These are phyloP conservation scores for Piliocolobus tephrosceles DNA, from an alignment of 2,113 vertebrate species.

Conservation along the genomic window DNA sequence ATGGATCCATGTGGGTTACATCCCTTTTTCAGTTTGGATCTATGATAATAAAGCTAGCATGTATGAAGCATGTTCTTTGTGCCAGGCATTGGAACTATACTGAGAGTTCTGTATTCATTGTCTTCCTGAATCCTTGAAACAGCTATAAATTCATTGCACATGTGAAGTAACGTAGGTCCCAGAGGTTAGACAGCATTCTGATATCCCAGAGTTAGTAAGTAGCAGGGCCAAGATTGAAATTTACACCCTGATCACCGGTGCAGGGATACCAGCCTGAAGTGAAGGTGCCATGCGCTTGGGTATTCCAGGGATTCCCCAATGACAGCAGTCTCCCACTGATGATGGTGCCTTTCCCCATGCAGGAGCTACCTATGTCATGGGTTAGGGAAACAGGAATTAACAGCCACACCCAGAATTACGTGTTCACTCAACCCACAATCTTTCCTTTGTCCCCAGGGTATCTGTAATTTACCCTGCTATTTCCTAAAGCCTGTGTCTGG, in stretches of 20 bases:
- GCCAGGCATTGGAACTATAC: background rate
- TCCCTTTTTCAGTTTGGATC: background rate
- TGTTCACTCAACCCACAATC: background rate
- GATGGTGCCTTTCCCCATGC: background rate
- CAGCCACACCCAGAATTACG: background rate
- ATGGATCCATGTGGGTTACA: background rate
- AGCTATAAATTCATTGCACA: background rate
- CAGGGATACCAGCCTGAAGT: too few relatives aligned
- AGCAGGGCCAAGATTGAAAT: background rate
- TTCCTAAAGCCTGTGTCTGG: background rate
- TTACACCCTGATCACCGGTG: background rate
- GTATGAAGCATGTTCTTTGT: background rate
- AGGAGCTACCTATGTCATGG: background rate
- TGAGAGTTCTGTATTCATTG: background rate
- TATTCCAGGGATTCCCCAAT: background rate
- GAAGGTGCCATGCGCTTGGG: background rate
- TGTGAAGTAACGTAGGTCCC: background rate
- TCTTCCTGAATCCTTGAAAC: background rate
- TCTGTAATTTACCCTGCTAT: rapidly evolving
- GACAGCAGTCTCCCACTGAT: background rate
- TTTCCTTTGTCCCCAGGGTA: background rate
- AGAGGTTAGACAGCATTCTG: background rate
- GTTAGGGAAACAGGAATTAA: background rate
- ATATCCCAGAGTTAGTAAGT: background rate
- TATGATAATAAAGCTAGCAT: background rate